Conservation (phyloP, 2,888 invertebrate species). For the Cantharis flavilabris region DNA sequence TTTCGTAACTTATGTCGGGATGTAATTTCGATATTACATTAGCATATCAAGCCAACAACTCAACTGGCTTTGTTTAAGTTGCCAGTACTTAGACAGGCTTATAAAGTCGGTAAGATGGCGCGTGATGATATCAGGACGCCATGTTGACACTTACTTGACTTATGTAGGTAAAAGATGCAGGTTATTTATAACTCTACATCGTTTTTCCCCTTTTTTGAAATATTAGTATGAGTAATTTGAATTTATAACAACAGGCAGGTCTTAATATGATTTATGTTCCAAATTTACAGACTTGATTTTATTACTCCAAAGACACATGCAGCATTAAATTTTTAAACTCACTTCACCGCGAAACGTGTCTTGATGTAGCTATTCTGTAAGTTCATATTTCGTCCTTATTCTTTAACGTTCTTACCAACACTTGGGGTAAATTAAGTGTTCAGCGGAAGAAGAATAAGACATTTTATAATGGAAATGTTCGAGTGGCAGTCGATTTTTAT, state of each 20-base stretch:
- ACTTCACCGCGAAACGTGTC: background rate
- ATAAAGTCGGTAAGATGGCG: conserved; percentile 40
- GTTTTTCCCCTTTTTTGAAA: conserved; percentile 4
- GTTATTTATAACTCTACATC: conserved; percentile 24
- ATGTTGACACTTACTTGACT: conserved; percentile 28
- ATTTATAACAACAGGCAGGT: background rate
- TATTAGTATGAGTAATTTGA: conserved; percentile 20
- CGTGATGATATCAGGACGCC: conserved; percentile 36
- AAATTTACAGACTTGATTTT: background rate
- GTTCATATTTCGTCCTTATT: background rate
- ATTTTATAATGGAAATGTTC: background rate
- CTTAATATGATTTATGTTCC: background rate
- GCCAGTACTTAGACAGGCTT: conserved; percentile 28
- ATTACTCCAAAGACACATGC: background rate
- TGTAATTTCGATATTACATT: conserved; percentile 32
- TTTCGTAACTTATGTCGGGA: conserved; percentile 20
- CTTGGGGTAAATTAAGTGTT: background rate
- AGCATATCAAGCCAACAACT: conserved; percentile 34
- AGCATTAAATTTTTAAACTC: background rate
- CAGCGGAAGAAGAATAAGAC: background rate
- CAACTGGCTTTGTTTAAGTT: conserved; percentile 33
- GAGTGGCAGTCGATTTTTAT: background rate
- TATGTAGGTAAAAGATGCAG: conserved; percentile 25
- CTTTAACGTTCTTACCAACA: background rate
- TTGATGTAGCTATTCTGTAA: background rate